phyloP scores from a whole-genome alignment of 92 coral and sea anemone genomes.

The Anthopleura xanthogrammica region DNA sequence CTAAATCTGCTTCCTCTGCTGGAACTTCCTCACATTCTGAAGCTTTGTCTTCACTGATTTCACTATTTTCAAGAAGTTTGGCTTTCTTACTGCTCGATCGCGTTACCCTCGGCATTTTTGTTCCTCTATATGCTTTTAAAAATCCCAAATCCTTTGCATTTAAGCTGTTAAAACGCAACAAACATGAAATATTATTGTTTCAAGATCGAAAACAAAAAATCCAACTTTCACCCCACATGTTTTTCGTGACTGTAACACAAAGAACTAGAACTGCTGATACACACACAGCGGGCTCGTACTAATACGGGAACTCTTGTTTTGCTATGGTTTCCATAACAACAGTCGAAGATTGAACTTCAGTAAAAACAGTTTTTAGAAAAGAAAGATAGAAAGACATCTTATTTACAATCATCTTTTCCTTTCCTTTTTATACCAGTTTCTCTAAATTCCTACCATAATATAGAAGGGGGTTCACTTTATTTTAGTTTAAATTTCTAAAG shows the following conservation, averaged over 20 bases:
- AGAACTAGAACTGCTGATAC: conserved; percentile 29
- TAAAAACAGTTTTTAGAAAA: background rate
- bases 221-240: conserved; percentile 7
- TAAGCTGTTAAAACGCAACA: background rate
- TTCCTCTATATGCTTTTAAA: background rate
- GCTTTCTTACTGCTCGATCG: conserved; percentile 14
- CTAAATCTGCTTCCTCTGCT: background rate
- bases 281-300: conserved; percentile 28
- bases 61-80: background rate
- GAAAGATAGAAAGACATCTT: background rate
- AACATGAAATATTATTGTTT: background rate
- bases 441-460: background rate
- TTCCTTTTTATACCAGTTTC: background rate
- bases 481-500: background rate
- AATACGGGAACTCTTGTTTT: conserved; percentile 47
- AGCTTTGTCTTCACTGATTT: background rate
- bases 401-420: background rate
- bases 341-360: conserved; percentile 1
- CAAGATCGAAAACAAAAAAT: background rate
- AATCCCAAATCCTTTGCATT: background rate
- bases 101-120: conserved; percentile 2
- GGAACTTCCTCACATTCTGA: background rate
- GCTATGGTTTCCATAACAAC: conserved; percentile 86
- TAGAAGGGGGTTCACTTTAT: background rate
- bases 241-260: conserved; percentile 19